phyloP scores from a whole-genome alignment of 2,888 invertebrate genomes.

The Hofmannophila pseudospretella region DNA sequence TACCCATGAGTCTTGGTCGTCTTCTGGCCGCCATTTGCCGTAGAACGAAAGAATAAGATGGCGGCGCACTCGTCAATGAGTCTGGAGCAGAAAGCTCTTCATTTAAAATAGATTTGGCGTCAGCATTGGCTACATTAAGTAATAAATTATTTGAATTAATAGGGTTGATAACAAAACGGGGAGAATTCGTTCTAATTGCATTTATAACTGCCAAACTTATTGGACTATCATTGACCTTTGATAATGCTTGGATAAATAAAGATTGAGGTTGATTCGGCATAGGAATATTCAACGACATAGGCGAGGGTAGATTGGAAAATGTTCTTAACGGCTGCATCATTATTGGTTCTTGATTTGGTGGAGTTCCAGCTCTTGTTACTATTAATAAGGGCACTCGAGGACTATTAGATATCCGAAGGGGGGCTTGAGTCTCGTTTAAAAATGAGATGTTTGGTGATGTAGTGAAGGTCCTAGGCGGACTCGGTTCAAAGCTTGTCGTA shows the following conservation, averaged over 20 bases:
- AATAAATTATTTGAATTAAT: too few relatives aligned
- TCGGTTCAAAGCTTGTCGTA: constrained; percentile 5
- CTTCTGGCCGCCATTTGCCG: constrained; percentile 53
- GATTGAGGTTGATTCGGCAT: constrained; percentile 37
- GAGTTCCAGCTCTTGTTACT: background rate
- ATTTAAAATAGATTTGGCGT: constrained; percentile 9
- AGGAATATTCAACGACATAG: constrained; percentile 20
- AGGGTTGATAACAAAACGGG: background rate
- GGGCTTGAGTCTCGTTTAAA: too few relatives aligned
- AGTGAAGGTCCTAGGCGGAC: constrained; percentile 14
- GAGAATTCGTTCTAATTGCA: constrained; percentile 14
- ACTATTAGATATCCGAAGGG: too few relatives aligned
- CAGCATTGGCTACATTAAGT: constrained; percentile 3
- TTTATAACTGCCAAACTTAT: constrained; percentile 28
- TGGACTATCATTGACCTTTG: constrained; percentile 48
- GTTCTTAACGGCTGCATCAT: constrained; percentile 21
- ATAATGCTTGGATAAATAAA: constrained; percentile 50
- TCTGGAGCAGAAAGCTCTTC: constrained; percentile 51
- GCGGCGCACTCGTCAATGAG: constrained; percentile 61
- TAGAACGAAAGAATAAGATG: constrained; percentile 65
- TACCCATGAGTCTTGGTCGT: constrained; percentile 60
- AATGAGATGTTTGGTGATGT: too few relatives aligned
- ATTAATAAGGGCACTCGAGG: background rate
- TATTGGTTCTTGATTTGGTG: constrained; percentile 14
- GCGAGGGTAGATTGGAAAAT: constrained; percentile 27